Base-by-base conservation (phyloP, 2,113 vertebrate species). In the Onychostruthus taczanowskii region DNA sequence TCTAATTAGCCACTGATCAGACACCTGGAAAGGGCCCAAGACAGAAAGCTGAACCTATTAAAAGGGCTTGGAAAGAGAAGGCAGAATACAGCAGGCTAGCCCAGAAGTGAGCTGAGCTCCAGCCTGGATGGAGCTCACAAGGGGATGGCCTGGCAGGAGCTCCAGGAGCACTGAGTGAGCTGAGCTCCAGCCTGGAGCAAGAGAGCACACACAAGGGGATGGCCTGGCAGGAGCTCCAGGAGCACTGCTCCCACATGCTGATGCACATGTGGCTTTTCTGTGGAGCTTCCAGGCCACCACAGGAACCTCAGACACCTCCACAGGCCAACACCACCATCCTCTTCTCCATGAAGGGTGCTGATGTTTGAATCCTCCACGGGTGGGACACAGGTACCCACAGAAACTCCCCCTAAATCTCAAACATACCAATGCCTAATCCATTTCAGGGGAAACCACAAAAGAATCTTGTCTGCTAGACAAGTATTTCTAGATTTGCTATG, bases 221-320 rank as follows among this genome's bases (percentile, higher is more conserved):
- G 26, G 81, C 31, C 77, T 41, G 47, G 39, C 22, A 56, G 44
- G 17, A 67, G 33, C 43, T 3, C 37, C 49, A 13, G 33, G 13
- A 83, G 50, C 14, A 7, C 19, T 8, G 26, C 3, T 84, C 35
- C 4, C 1, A 43, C 6, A 17, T 0, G 2, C 55, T 0, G 0
- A 77, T 3, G 11, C 19, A 31, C 0, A 0, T 2, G 0, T 1
- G 24, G 35, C 41, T 79, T 35, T 72, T 39, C 74, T 82, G 66
- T 1, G 0, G 17, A 26, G 59, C 47, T 74, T 70, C 80, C 76
- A 49, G 46, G 10, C 21, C 4, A 0, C 10, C 41, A 39, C 11
- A 28, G 26, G 9, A 67, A 30, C 22, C 49, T 47, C 50, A 21
- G 67, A 44, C 53, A 84, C 50, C 31, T 23, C 55, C 10, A 30